Evolutionary conservation across 1,140 invertebrate genomes (phyloP).

Genomic region (Radopholus similis): DNA sequence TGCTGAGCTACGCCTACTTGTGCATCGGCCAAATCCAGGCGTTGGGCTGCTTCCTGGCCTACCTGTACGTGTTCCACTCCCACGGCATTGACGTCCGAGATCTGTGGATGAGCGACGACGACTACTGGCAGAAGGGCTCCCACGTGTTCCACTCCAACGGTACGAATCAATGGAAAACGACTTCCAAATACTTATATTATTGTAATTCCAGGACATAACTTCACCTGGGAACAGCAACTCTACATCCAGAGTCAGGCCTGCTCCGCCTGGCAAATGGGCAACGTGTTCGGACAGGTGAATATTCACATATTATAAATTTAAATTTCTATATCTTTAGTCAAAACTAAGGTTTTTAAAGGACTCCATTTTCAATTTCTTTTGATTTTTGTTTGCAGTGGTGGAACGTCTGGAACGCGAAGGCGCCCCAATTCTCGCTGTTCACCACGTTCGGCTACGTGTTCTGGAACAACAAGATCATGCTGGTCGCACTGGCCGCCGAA

Average conservation of each 20-base stretch:
- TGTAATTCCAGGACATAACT: slow-evolving; percentile 31
- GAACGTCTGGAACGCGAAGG: slow-evolving; percentile 37
- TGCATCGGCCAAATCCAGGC: slow-evolving; percentile 36
- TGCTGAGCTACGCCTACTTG: slow-evolving; percentile 30
- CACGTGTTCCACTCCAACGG: slow-evolving; percentile 21
- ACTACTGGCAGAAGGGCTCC: slow-evolving; percentile 27
- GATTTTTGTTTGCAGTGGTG: too few relatives aligned
- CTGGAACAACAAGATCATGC: slow-evolving; percentile 27
- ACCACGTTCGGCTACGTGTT: slow-evolving; percentile 35
- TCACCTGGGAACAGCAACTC: slow-evolving; percentile 33
- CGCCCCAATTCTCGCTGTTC: slow-evolving; percentile 34
- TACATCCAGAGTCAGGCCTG: slow-evolving; percentile 36
- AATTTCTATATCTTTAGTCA: too few relatives aligned
- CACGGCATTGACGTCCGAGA: slow-evolving; percentile 37
- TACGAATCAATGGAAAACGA: too few relatives aligned
- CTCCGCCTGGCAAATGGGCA: slow-evolving; percentile 50
- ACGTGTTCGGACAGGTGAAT: slow-evolving; percentile 52
- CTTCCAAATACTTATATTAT: too few relatives aligned
- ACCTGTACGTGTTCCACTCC: slow-evolving; percentile 42
- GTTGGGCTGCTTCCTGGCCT: slow-evolving; percentile 43
- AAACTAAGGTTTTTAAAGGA: too few relatives aligned
- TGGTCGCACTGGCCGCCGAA: slow-evolving; percentile 30
- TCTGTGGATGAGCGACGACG: slow-evolving; percentile 26
- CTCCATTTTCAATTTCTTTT: too few relatives aligned
- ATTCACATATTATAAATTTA: too few relatives aligned